phyloP scores from a whole-genome alignment of 2,113 vertebrate genomes.

The Trematomus loennbergii region DNA sequence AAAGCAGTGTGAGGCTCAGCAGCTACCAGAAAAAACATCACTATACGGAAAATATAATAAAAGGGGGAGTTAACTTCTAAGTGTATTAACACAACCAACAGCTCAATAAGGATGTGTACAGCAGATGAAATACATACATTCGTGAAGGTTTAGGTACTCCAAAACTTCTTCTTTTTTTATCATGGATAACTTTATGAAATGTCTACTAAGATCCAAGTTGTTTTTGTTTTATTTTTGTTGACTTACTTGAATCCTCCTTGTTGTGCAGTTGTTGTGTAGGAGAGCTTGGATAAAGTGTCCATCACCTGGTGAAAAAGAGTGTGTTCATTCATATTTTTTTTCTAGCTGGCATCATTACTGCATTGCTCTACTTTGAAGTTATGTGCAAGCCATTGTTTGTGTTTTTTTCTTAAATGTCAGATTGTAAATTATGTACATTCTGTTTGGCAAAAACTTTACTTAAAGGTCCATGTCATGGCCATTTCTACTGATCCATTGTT shows the following conservation, averaged over 20 bases:
- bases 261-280: constrained; percentile 85
- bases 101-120: neutral
- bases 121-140: neutral
- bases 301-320: constrained; percentile 86
- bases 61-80: constrained; percentile 7
- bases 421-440: neutral
- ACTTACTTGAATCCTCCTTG: constrained; percentile 91
- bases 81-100: neutral
- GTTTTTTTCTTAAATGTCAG: too few relatives aligned
- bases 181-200: neutral
- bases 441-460: neutral
- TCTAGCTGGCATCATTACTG: too few relatives aligned
- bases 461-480: too few relatives aligned
- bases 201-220: neutral
- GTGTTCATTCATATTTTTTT: neutral
- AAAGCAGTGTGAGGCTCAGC: constrained; percentile 26
- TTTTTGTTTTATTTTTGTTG: neutral
- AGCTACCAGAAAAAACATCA: constrained; percentile 22
- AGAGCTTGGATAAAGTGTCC: constrained; percentile 93
- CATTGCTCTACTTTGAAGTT: too few relatives aligned
- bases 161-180: neutral
- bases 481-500: too few relatives aligned
- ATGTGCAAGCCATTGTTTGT: too few relatives aligned
- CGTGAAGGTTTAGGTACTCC: neutral
- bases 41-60: neutral